A percentile compares a stretch with the other conserved stretches of the same genome.
Conservation (phyloP, 2,797 vertebrate genomes). For the Sitta carolinensis region DNA sequence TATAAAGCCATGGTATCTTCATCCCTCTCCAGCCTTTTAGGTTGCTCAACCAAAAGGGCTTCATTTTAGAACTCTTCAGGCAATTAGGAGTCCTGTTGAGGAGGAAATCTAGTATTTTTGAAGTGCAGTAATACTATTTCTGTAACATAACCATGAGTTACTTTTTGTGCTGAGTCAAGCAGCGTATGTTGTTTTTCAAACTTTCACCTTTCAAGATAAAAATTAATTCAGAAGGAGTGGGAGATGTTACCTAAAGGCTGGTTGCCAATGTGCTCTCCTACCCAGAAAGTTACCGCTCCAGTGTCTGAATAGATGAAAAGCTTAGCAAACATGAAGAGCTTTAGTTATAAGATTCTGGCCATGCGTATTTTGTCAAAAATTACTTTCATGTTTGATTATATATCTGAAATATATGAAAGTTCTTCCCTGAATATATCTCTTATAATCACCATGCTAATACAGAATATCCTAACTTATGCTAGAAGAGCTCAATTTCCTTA, state of each 20-base stretch:
- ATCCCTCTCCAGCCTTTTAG: neutral
- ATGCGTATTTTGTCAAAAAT: neutral
- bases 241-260: neutral
- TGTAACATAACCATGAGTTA: neutral
- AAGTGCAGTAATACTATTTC: neutral
- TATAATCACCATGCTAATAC: neutral
- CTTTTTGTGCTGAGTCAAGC: neutral
- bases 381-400: neutral
- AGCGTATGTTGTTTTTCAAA: neutral
- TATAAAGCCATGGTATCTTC: neutral
- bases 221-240: neutral
- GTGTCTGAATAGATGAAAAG: neutral
- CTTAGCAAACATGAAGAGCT: neutral
- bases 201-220: neutral
- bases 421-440: neutral
- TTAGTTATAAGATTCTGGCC: neutral
- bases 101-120: neutral
- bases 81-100: neutral
- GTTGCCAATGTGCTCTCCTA: neutral
- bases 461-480: neutral
- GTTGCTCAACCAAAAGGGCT: neutral
- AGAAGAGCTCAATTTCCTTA: neutral
- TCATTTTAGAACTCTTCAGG: neutral
- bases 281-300: neutral
- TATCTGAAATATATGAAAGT: neutral